phyloP scores from a whole-genome alignment of 2,888 invertebrate species.

The Notocelia uddmanniana region DNA sequence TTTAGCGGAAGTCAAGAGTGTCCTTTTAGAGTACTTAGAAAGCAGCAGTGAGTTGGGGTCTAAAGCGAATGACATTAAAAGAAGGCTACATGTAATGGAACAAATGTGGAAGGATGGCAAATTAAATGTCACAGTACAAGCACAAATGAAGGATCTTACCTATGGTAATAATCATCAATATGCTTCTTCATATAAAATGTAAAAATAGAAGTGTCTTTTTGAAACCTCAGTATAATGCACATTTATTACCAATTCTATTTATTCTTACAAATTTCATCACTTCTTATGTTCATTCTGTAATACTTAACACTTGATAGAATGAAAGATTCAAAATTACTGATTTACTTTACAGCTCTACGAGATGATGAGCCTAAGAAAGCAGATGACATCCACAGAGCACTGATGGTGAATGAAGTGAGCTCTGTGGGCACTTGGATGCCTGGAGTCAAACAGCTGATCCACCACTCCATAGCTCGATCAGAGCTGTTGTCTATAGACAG shows the following conservation, averaged over 20 bases:
- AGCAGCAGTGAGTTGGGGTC: slow-evolving; percentile 71
- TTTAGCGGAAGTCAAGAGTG: slow-evolving; percentile 68
- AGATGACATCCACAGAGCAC: slow-evolving; percentile 84
- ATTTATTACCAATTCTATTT: too few species aligned
- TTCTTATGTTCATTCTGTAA: too few species aligned
- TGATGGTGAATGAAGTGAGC: slow-evolving; percentile 87
- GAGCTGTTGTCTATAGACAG: slow-evolving; percentile 78
- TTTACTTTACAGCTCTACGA: slow-evolving; percentile 77
- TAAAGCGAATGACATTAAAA: slow-evolving; percentile 82
- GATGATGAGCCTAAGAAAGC: slow-evolving; percentile 79
- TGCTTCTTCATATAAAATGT: background rate
- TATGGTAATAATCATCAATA: slow-evolving; percentile 70
- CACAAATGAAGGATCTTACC: slow-evolving; percentile 82
- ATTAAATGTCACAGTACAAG: slow-evolving; percentile 77
- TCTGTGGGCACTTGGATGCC: slow-evolving; percentile 87
- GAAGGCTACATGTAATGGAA: slow-evolving; percentile 83
- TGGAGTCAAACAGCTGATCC: slow-evolving; percentile 86
- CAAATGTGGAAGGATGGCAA: slow-evolving; percentile 86
- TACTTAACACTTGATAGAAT: too few species aligned
- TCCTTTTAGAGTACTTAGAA: slow-evolving; percentile 68
- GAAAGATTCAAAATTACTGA: background rate
- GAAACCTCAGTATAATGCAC: background rate
- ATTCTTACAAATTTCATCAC: too few species aligned
- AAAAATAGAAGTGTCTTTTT: too few species aligned
- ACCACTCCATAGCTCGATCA: slow-evolving; percentile 74